Conservation (phyloP, 1,140 invertebrate species). For the Bombus superbus region DNA sequence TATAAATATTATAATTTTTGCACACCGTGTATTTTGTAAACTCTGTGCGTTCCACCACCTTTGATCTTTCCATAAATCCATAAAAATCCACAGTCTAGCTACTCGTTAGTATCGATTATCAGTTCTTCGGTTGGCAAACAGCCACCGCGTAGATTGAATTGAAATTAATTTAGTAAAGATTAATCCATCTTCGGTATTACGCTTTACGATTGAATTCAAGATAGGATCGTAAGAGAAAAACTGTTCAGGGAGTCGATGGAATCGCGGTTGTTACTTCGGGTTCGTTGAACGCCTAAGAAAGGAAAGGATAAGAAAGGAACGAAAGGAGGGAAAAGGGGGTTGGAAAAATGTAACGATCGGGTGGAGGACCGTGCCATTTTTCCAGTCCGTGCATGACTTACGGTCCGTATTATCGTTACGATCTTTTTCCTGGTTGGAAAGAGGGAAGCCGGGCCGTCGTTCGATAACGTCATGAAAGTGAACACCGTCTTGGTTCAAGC, state of each 20-base stretch:
- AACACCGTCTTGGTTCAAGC: constrained; percentile 47
- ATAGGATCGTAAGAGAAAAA: background rate
- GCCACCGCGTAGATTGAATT: background rate
- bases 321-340: background rate
- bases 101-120: no score
- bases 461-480: constrained; percentile 68
- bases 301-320: background rate
- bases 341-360: constrained; percentile 28
- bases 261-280: constrained; percentile 40
- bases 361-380: constrained; percentile 32
- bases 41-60: no score
- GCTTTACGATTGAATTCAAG: background rate
- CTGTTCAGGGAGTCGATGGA: background rate
- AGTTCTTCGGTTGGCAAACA: background rate
- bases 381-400: constrained; percentile 57
- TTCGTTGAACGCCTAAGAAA: constrained; percentile 36
- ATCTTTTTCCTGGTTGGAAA: constrained; percentile 45
- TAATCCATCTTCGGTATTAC: constrained; percentile 2
- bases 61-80: no score
- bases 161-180: constrained; percentile 2
- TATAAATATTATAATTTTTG: no score
- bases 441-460: constrained; percentile 8
- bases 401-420: constrained; percentile 58
- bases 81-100: no score
- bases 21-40: no score